A percentile compares a stretch with the other conserved stretches of the same genome.
Conservation (phyloP, 1,140 invertebrate genomes). For the Colletes gigas region DNA sequence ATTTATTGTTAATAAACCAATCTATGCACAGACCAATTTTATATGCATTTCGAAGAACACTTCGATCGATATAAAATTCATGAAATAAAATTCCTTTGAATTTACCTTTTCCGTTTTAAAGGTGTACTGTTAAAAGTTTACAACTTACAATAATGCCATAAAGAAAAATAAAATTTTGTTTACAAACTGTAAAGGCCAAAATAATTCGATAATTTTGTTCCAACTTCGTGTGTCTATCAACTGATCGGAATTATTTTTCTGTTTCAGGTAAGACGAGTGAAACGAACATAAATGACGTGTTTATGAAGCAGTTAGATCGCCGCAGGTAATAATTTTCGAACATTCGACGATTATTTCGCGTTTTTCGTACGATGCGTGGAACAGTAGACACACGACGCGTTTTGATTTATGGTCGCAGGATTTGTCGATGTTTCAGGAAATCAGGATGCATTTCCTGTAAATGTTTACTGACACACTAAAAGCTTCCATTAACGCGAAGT, state of each 20-base stretch:
- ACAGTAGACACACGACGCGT: conserved; percentile 2
- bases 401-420: conserved; percentile 28
- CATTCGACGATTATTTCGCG: conserved; percentile 7
- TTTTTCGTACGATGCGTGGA: not conserved
- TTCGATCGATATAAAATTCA: too few relatives aligned
- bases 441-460: conserved; percentile 51
- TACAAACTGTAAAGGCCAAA: too few relatives aligned
- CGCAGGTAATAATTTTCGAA: not conserved
- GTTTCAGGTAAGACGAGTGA: conserved; percentile 28
- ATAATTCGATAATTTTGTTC: too few relatives aligned
- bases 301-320: not conserved
- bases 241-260: not conserved
- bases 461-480: conserved; percentile 42
- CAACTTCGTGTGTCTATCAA: too few relatives aligned
- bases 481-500: conserved; percentile 45
- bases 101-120: too few relatives aligned
- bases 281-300: not conserved
- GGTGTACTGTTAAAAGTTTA: too few relatives aligned
- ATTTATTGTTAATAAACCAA: too few relatives aligned
- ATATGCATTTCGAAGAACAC: too few relatives aligned
- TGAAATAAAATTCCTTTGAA: too few relatives aligned
- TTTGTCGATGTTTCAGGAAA: conserved; percentile 36
- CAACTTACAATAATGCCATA: too few relatives aligned
- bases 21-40: too few relatives aligned
- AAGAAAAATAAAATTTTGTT: too few relatives aligned